phyloP scores from a whole-genome alignment of 2,888 invertebrate species.

The Leptinotarsa juncta region DNA sequence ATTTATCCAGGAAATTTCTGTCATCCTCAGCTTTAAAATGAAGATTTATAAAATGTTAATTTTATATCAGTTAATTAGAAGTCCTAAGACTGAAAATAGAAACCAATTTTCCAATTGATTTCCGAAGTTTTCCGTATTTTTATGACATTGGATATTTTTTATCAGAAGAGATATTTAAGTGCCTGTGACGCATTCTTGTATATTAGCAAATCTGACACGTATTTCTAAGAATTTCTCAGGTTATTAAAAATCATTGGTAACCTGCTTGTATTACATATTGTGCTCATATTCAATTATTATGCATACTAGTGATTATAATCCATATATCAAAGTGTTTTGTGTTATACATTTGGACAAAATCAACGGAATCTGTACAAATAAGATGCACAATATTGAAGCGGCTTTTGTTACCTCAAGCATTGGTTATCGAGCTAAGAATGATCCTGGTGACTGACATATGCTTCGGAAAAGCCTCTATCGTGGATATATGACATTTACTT shows the following conservation, averaged over 20 bases:
- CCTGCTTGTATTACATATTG: constrained; percentile 39
- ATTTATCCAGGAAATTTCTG: constrained; percentile 20
- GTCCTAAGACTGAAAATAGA: constrained; percentile 60
- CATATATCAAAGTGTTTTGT: constrained; percentile 52
- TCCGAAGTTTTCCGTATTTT: constrained; percentile 37
- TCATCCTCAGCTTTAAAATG: constrained; percentile 56
- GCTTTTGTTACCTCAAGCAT: constrained; percentile 61
- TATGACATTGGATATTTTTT: constrained; percentile 49
- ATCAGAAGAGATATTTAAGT: constrained; percentile 18
- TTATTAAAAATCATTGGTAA: constrained; percentile 27
- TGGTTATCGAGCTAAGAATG: constrained; percentile 65
- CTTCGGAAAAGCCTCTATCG: constrained; percentile 52
- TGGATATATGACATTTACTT: constrained; percentile 61
- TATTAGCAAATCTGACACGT: constrained; percentile 32
- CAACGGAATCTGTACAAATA: constrained; percentile 61
- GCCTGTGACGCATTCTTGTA: constrained; percentile 37
- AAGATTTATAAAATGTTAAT: constrained; percentile 63
- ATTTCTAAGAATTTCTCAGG: constrained; percentile 24
- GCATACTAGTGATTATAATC: constrained; percentile 57
- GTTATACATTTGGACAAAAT: constrained; percentile 58
- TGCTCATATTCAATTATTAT: constrained; percentile 53
- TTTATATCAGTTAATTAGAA: constrained; percentile 64
- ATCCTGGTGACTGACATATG: constrained; percentile 73
- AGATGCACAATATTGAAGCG: constrained; percentile 60
- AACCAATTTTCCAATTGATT: constrained; percentile 47